Evolutionary conservation across 2,797 vertebrate species (phyloP).

Genomic region (Mionectes olivaceus): DNA sequence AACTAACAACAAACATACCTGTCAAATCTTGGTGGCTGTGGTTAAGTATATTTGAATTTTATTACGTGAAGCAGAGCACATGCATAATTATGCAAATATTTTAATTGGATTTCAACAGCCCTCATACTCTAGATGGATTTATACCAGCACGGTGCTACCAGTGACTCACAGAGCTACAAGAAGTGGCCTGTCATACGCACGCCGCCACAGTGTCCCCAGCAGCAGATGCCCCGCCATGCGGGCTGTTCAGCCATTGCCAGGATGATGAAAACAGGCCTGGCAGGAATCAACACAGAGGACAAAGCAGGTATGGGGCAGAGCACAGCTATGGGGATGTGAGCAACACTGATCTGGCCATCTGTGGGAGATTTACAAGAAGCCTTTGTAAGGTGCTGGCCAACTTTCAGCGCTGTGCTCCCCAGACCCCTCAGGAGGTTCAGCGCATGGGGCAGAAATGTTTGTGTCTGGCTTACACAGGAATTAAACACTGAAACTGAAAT

Average conservation of each 20-base stretch:
- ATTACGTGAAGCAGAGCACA: not conserved
- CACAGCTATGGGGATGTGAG: not conserved
- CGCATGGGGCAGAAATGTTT: not conserved
- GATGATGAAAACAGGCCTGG: not conserved
- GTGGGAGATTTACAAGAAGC: not conserved
- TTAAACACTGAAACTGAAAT: not conserved
- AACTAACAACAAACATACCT: not conserved
- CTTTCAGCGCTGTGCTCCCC: accelerated
- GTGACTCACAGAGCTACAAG: not conserved
- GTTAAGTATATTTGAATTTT: conserved; percentile 18
- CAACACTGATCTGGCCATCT: accelerated
- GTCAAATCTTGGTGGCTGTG: not conserved
- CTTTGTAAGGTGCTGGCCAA: not conserved
- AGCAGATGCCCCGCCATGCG: not conserved
- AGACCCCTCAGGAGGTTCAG: not conserved
- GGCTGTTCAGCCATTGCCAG: not conserved
- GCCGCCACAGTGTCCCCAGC: not conserved
- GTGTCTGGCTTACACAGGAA: not conserved
- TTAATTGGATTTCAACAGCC: conserved; percentile 40
- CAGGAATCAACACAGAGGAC: not conserved
- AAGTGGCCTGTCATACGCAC: accelerated
- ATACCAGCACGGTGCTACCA: not conserved
- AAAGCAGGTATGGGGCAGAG: not conserved
- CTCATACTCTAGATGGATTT: not conserved
- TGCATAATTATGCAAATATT: conserved; percentile 36